Evolutionary conservation across 2,113 vertebrate genomes (phyloP), one percentile per base, ranked within the genome.

Genomic region (Istiophorus platypterus): DNA sequence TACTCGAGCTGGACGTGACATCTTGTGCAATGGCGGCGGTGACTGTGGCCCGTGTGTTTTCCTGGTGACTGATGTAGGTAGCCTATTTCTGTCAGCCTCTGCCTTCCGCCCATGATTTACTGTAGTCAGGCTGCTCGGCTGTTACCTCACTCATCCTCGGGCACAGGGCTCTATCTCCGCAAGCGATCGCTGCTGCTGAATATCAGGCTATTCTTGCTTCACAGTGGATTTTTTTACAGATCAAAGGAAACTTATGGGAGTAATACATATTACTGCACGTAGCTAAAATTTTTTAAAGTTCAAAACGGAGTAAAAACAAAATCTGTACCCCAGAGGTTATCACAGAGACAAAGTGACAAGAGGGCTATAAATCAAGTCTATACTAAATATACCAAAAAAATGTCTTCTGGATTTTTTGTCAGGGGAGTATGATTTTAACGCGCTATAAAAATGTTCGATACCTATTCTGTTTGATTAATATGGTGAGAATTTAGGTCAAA

Each of bases 41-140:
- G 62, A 37, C 15, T 66, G 65, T 56, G 66, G 71, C 65, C 66
- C 68, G 26, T 80, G 8, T 69, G 26, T 42, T 65, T 56, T 58
- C 24, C 63, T 58, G 31, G 65, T 87, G 89, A 91, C 80, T 88
- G 87, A 86, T 88, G 81, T 72, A 81, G 85, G 72, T 77, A 89
- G 87, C 87, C 85, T 85, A 80, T 78, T 90, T 91, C 82, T 90
- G 77, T 90, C 88, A 86, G 4, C 76, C 84, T 51, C 61, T 27
- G 80, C 80, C 72, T 70, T 41, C 41, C 81, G 41, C 72, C 20
- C 37, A 61, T 84, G 90, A 90, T 90, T 86, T 89, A 89, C 49
- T 87, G 75, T 31, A 47, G 67, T 73, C 78, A 29, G 67, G 51
- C 62, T 66, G 82, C 61, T 47, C 57, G 37, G 47, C 82, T 80